Evolutionary conservation across 2,888 invertebrate species (phyloP), one percentile per base, ranked within the genome.

Genomic region (Chloromyia formosa): DNA sequence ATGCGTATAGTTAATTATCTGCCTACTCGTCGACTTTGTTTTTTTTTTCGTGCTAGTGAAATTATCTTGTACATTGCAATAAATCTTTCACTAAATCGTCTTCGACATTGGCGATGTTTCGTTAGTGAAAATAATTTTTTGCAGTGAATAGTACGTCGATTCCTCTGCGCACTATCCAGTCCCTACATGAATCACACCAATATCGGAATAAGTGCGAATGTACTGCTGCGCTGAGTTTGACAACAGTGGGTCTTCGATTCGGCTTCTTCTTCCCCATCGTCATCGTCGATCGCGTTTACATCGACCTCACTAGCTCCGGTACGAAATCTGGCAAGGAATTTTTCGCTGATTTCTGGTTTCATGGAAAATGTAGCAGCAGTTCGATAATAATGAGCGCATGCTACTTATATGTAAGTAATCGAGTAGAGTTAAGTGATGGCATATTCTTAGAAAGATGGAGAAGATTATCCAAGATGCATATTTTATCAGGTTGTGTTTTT

Each of bases 371-470:
- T 79, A 80, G 79, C 79, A 80, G 79, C 79, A 79, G 78, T 78
- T 78, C 78, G 80, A 79, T 79, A 79, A 80, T 79, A 79, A 80
- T 80, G 79, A 80, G 79, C 80, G 79, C 80, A 79, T 80, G 80
- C 79, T 80, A 80, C 78, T 78, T 80, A 79, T 80, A 80, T 79
- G 80, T 80, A 77, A 80, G 80, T 79, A 66, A 12, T 12, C 42
- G n/a, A n/a, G n/a, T n/a, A n/a, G n/a, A n/a, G n/a, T n/a, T n/a
- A n/a, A n/a, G n/a, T n/a, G n/a, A n/a, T n/a, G n/a, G n/a, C n/a
- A n/a, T n/a, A n/a, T n/a, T n/a, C n/a, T n/a, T n/a, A n/a, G n/a
- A n/a, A n/a, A n/a, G n/a, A n/a, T n/a, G n/a, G n/a, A n/a, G n/a
- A n/a, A n/a, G n/a, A n/a, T n/a, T n/a, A n/a, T n/a, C n/a, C n/a